Percentiles rank a stretch among this genome's conserved stretches.
Conservation (phyloP, 2,888 invertebrate species). For the Ischnus inquisitorius region DNA sequence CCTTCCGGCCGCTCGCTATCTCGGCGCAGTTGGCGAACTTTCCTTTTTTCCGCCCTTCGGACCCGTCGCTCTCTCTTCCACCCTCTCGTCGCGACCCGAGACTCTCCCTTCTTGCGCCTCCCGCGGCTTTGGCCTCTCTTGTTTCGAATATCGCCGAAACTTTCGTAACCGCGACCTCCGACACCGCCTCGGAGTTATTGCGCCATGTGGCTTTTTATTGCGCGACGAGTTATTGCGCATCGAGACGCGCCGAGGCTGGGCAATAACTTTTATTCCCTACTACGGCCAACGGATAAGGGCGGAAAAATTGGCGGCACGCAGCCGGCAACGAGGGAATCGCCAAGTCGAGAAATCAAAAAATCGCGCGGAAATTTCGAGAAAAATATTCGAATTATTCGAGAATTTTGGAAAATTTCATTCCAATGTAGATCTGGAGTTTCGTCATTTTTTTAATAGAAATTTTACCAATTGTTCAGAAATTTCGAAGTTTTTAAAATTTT, state of each 20-base stretch:
- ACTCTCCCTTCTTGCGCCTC: conserved; percentile 3
- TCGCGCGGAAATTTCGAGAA: conserved; percentile 55
- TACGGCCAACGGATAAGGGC: conserved; percentile 14
- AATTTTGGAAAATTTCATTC: conserved; percentile 11
- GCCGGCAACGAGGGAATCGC: too few relatives aligned
- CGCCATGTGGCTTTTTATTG: conserved; percentile 79
- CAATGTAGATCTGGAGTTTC: too few relatives aligned
- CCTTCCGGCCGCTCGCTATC: conserved; percentile 62
- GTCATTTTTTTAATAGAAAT: too few relatives aligned
- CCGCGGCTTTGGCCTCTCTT: conserved; percentile 36
- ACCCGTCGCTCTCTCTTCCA: conserved; percentile 57
- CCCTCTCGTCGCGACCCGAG: conserved; percentile 41
- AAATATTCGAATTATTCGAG: conserved; percentile 22
- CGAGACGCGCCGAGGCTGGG: conserved; percentile 73
- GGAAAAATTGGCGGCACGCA: conserved; percentile 48
- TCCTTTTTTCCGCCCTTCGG: conserved; percentile 13
- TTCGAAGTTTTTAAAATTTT: too few relatives aligned
- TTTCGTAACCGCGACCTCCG: conserved; percentile 50
- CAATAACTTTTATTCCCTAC: conserved; percentile 77
- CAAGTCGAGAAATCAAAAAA: too few relatives aligned
- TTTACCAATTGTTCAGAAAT: too few relatives aligned
- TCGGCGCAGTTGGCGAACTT: conserved; percentile 63
- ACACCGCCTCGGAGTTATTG: conserved; percentile 77
- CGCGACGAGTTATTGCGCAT: conserved; percentile 80
- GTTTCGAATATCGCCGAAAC: conserved; percentile 77